Conservation (phyloP, 37 sponge, comb jelly and placozoan species). For the Amphimedon queenslandica region DNA sequence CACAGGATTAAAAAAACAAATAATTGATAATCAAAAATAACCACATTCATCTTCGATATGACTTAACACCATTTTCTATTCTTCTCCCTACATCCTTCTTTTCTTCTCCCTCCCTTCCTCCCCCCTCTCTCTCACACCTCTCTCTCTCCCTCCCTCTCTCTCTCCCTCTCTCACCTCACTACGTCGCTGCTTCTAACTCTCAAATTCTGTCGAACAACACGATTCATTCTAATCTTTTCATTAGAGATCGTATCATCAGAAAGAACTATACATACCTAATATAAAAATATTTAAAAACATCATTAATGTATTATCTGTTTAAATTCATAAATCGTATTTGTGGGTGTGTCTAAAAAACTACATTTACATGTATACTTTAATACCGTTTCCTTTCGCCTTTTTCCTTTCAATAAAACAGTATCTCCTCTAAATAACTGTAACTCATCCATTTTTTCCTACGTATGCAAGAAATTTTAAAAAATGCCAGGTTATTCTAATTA, state of each 20-base stretch:
- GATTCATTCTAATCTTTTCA: slow-evolving; percentile 97
- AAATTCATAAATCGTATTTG: neutral
- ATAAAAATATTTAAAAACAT: neutral
- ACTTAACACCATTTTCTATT: too few species aligned
- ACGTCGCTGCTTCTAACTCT: slow-evolving; percentile 87
- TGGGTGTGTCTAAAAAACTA: neutral
- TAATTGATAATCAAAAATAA: too few species aligned
- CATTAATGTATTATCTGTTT: slow-evolving; percentile 1
- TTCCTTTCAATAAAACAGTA: slow-evolving; percentile 97
- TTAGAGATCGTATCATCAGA: slow-evolving; percentile 87
- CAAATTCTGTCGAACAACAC: slow-evolving; percentile 93
- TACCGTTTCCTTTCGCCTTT: slow-evolving; percentile 93
- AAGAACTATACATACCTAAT: slow-evolving; percentile 91
- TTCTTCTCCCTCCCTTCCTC: too few species aligned
- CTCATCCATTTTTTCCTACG: slow-evolving; percentile 97
- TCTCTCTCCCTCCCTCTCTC: neutral
- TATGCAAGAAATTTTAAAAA: neutral
- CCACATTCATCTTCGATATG: too few species aligned
- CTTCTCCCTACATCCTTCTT: too few species aligned
- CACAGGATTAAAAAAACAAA: too few species aligned
- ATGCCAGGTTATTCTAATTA: too few species aligned
- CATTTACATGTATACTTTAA: neutral
- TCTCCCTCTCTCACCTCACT: slow-evolving; percentile 62
- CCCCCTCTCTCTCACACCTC: too few species aligned
- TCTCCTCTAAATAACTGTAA: slow-evolving; percentile 98